These are phyloP conservation scores for Leptopterna dolabrata DNA, from an alignment of 2,888 invertebrate genomes.

Conservation along the genomic window DNA sequence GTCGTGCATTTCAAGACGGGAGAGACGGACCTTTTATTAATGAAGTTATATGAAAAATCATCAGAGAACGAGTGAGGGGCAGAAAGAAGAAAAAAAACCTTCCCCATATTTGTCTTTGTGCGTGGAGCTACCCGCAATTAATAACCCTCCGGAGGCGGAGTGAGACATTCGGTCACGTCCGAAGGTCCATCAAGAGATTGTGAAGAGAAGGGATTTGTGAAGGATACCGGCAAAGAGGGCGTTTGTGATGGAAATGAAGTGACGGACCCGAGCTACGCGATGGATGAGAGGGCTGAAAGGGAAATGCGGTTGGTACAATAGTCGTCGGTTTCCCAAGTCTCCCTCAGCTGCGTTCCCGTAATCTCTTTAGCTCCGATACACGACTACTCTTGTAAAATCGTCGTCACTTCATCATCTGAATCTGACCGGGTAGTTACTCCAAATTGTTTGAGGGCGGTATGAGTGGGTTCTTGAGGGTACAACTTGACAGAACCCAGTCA, in stretches of 20 bases:
- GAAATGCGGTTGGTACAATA: constrained; percentile 23
- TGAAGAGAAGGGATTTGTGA: constrained; percentile 34
- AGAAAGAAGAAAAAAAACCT: background rate
- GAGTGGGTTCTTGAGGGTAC: no score
- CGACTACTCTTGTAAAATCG: background rate
- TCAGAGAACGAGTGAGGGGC: background rate
- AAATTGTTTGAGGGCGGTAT: no score
- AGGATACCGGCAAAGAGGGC: constrained; percentile 19
- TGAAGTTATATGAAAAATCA: constrained; percentile 47
- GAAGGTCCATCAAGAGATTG: constrained; percentile 52
- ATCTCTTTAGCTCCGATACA: background rate
- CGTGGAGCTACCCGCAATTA: constrained; percentile 40
- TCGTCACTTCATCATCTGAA: background rate
- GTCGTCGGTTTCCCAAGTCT: constrained; percentile 22
- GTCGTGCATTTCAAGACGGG: background rate
- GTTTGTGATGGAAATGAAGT: constrained; percentile 46
- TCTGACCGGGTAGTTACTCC: no score
- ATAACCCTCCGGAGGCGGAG: constrained; percentile 26
- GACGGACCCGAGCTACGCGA: constrained; percentile 35
- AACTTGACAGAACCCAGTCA: no score
- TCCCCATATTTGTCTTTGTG: constrained; percentile 52
- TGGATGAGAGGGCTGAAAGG: background rate
- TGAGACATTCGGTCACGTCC: constrained; percentile 50
- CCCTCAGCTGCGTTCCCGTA: background rate
- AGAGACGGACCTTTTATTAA: constrained; percentile 39